Conservation (phyloP, 2,113 vertebrate species). For the Orthonyx spaldingii region DNA sequence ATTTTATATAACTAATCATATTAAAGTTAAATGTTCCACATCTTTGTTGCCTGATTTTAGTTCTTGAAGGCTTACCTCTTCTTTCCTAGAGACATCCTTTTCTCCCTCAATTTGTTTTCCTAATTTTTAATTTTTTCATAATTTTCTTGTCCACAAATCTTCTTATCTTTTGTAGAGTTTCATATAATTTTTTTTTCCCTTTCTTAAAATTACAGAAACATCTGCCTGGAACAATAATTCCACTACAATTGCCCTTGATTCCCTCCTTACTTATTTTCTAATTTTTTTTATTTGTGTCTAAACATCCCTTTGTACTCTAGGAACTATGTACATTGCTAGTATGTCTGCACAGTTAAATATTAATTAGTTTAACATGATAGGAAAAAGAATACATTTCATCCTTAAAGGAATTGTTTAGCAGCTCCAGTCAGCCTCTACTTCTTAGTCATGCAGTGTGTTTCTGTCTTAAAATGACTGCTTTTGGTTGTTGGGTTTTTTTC, state of each 20-base stretch:
- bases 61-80: neutral
- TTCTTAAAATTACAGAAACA: neutral
- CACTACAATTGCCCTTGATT: neutral
- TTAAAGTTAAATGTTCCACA: rapidly evolving
- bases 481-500: neutral
- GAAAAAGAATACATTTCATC: neutral
- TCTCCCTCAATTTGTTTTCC: neutral
- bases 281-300: neutral
- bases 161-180: neutral
- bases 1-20: neutral
- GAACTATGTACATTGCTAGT: neutral
- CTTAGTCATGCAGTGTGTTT: neutral
- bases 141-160: neutral
- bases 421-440: neutral
- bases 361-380: neutral
- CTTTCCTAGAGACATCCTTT: neutral
- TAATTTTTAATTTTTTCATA: neutral
- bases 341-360: neutral
- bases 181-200: rapidly evolving
- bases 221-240: neutral
- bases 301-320: neutral
- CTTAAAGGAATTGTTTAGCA: neutral
- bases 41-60: neutral
- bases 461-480: neutral
- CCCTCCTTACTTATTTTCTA: neutral